Base-by-base conservation (phyloP, 2,797 vertebrate genomes). In the Scleropages formosus region DNA sequence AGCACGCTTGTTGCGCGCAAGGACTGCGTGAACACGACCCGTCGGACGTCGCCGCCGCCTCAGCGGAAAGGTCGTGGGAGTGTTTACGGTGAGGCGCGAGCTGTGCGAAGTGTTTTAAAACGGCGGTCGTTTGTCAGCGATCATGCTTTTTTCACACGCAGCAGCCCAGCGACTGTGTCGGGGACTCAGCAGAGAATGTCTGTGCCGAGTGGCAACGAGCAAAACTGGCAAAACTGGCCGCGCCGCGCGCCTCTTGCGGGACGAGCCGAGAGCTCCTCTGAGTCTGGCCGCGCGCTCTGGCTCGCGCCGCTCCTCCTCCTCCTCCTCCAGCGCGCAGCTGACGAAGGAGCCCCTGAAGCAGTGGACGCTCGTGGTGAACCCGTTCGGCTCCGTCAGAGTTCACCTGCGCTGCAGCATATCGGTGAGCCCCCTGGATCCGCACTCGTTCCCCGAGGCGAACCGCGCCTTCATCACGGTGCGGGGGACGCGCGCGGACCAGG, bases 401-500 rank as follows among this genome's bases (percentile, higher is more conserved):
- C 87, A 83, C 59, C 80, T 98, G 24, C 87, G 87, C 3, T 97
- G 96, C 83, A 91, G 89, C 79, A 87, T 98, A 76, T 87, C 89
- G 4, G 78, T 98, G 64, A 79, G 81, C 1, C 86, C 95, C 1
- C 85, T 96, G 76, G 97, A 98, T 78, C 93, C 90, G 0, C 92
- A 94, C 81, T 67, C 70, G 0, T 92, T 89, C 78, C 95, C 94
- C 0, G 85, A 88, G 24, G 89, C 92, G 0, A 90, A 96, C 87
- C 89, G 90, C 18, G 93, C 92, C 18, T 88, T 94, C n/a, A 85
- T 98, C 4, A 73, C 85, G 0, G 86, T 94, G 4, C 87, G 82
- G 39, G 85, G 91, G 10, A 47, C 84, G 13, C 81, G 78, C 64
- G 53, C 78, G 27, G 80, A 84, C 59, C 85, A 82, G 70, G 80